Conservation (phyloP, 2,797 vertebrate species). For the Sebastes trivittatus region DNA sequence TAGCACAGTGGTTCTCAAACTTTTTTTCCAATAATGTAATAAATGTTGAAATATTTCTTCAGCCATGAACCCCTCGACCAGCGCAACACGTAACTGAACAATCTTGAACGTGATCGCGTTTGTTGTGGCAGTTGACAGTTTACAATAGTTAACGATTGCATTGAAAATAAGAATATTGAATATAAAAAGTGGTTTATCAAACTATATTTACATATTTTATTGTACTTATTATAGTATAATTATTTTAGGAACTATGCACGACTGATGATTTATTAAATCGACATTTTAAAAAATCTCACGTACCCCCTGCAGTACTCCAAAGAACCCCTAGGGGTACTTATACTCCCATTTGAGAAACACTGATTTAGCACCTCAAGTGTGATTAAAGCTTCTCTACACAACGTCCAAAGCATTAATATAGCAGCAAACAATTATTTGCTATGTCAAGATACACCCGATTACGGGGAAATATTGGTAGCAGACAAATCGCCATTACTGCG, state of each 20-base stretch:
- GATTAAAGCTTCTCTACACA: background rate
- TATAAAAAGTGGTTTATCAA: background rate
- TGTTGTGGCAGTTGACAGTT: background rate
- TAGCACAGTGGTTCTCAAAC: background rate
- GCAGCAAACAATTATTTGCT: too few species aligned
- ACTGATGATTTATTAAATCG: background rate
- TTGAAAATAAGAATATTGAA: background rate
- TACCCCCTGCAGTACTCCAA: rapidly evolving
- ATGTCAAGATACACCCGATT: too few species aligned
- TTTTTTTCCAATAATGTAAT: background rate
- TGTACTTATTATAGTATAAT: background rate
- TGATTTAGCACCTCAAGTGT: background rate
- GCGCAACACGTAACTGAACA: background rate
- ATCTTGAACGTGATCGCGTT: background rate
- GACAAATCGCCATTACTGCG: too few species aligned
- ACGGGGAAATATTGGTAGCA: rapidly evolving
- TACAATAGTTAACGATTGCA: background rate
- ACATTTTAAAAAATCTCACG: background rate
- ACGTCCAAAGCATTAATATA: too few species aligned
- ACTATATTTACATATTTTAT: background rate
- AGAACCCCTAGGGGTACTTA: rapidly evolving
- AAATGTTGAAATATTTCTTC: background rate
- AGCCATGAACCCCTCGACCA: background rate
- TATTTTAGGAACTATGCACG: background rate
- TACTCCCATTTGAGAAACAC: too few species aligned